Base-by-base conservation (phyloP, 2,888 invertebrate species). In the Caenorhabditis zanzibari region DNA sequence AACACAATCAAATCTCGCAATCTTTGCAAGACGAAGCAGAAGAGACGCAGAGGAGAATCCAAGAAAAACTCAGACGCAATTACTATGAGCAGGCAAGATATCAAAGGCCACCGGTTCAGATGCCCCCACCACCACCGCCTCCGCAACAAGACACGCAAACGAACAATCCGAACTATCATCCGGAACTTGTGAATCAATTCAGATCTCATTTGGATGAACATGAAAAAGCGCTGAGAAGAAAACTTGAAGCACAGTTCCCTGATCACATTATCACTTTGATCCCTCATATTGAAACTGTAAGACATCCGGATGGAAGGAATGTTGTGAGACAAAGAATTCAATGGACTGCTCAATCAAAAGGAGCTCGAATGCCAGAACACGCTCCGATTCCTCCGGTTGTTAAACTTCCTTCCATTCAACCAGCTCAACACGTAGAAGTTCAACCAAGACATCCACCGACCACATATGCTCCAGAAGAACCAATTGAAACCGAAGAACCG, bases 261-360 rank as follows among this genome's bases (percentile, higher is more conserved):
- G 73, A 77, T 32, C 76, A 84, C 44, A 56, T 76, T 26, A 84
- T 84, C n/a, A 76, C 81, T 28, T 54, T 84, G 56, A 81, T 76
- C 7, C 84, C 84, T 22, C 81, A 84, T 16, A 81, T 81, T 72
- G 84, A 84, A 49, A 84, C 84, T 1, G 68, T 81, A 6, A 66
- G 76, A 72, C 56, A 80, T 63, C 81, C 84, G 4, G 84, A 84
- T 73, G 84, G 84, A 35, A 44, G 81, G 26, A 79, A 69, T 49
- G 66, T 81, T 19, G 76, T 84, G 0, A 26, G 76, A 54, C 84
- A 84, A 32, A 66, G 81, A 56, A 84, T 84, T n/a, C 76, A 84
- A 35, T 84, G 84, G 84, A 84, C 84, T 12, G 84, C 84, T 22
- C 75, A 80, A 56, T 80, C 79, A 6, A 83, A 83, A 64, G 49